Percentiles rank a stretch among this genome's conserved stretches.
These are phyloP conservation scores for Podilymbus podiceps DNA, from an alignment of 2,113 vertebrate genomes.

Conservation along the genomic window DNA sequence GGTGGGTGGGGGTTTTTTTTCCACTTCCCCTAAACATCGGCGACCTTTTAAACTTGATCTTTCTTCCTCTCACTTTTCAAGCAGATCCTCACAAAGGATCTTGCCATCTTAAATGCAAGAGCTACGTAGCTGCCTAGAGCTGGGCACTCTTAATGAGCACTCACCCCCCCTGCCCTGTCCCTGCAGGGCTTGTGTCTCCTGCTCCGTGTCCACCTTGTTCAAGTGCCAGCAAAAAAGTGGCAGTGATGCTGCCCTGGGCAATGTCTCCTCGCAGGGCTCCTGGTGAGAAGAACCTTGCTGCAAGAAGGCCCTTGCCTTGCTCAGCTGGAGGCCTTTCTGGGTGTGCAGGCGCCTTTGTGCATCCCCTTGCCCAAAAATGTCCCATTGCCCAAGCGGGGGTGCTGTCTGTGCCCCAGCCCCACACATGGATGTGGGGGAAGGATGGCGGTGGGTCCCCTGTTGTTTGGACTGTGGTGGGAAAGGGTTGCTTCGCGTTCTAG, in stretches of 20 bases:
- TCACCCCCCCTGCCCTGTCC: background rate
- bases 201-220: background rate
- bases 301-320: background rate
- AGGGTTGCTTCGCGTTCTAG: background rate
- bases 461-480: background rate
- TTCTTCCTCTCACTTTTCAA: background rate
- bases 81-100: background rate
- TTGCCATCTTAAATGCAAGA: background rate
- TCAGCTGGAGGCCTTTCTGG: background rate
- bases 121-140: background rate
- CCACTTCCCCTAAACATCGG: background rate
- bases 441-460: background rate
- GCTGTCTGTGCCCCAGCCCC: background rate
- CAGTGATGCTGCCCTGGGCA: background rate
- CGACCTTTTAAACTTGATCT: background rate
- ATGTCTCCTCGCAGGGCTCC: background rate
- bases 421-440: fast-evolving
- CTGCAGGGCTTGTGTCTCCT: background rate
- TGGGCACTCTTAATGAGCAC: too few species aligned
- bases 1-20: too few species aligned
- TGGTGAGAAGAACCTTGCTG: background rate
- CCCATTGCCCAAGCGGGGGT: background rate
- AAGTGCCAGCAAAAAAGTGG: background rate
- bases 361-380: background rate
- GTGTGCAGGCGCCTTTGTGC: fast-evolving